Conservation (phyloP, 2,113 vertebrate species). For the Abramis brama region DNA sequence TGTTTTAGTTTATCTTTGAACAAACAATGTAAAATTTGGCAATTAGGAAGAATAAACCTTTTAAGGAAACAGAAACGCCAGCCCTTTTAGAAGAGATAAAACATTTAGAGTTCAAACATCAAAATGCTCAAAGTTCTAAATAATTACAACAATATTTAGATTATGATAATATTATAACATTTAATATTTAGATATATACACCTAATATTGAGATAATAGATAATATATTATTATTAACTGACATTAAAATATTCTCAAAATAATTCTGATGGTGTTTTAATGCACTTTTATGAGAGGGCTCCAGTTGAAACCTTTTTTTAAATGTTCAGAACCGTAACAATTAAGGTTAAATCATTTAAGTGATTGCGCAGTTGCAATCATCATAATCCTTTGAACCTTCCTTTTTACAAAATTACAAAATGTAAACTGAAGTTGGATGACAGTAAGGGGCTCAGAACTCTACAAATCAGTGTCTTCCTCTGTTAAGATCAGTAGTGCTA, state of each 20-base stretch:
- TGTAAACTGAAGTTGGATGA: slow-evolving; percentile 12
- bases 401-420: background rate
- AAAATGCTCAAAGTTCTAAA: background rate
- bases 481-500: slow-evolving; percentile 20
- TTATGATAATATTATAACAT: background rate
- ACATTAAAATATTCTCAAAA: background rate
- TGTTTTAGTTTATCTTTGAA: background rate
- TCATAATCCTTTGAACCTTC: background rate
- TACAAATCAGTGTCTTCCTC: slow-evolving; percentile 23
- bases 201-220: background rate
- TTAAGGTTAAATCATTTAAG: background rate
- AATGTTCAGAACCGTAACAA: background rate
- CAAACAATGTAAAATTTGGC: background rate
- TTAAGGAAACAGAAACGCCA: background rate
- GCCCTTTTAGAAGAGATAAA: background rate
- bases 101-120: background rate
- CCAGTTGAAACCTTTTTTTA: background rate
- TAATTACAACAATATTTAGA: background rate
- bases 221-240: background rate
- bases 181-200: background rate
- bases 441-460: slow-evolving; percentile 3
- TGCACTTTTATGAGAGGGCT: background rate
- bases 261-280: no score
- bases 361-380: background rate
- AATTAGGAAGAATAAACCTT: background rate